Percentiles rank a stretch among this genome's conserved stretches.
phyloP scores from a whole-genome alignment of 1,140 invertebrate species.

The Drosophila rhopaloa region DNA sequence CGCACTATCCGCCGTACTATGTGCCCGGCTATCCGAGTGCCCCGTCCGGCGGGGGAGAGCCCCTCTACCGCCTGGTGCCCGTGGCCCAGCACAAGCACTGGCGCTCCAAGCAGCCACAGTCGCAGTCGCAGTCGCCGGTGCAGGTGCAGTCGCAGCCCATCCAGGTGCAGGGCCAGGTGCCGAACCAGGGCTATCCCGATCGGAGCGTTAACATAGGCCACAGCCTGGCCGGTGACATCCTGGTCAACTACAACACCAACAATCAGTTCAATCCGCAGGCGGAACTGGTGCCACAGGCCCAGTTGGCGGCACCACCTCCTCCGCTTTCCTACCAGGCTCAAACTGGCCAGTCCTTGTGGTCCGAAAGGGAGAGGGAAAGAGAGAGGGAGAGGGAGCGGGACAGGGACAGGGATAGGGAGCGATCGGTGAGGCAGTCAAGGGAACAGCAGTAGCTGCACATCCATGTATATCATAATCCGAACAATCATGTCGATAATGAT shows the following conservation, averaged over 20 bases:
- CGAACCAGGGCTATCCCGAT: slow-evolving; percentile 55
- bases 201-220: slow-evolving; percentile 60
- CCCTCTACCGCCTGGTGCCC: slow-evolving; percentile 67
- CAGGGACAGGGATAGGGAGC: slow-evolving; percentile 11
- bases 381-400: slow-evolving; percentile 38
- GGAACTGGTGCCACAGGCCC: slow-evolving; percentile 85
- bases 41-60: slow-evolving; percentile 47
- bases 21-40: slow-evolving; percentile 62
- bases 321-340: slow-evolving; percentile 76
- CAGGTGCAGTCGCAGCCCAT: slow-evolving; percentile 73
- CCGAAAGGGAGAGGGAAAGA: slow-evolving; percentile 39
- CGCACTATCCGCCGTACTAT: slow-evolving; percentile 59
- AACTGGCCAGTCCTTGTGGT: slow-evolving; percentile 56
- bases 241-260: slow-evolving; percentile 70
- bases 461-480: background rate
- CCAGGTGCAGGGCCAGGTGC: slow-evolving; percentile 60
- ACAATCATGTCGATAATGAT: slow-evolving; percentile 16
- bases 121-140: slow-evolving; percentile 17
- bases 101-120: slow-evolving; percentile 45
- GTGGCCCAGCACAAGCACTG: slow-evolving; percentile 71
- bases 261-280: slow-evolving; percentile 88
- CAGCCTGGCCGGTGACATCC: slow-evolving; percentile 63
- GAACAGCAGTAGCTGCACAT: slow-evolving; percentile 23
- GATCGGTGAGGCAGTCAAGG: slow-evolving; percentile 30
- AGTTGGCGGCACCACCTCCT: slow-evolving; percentile 58